Evolutionary conservation across 2,888 invertebrate species (phyloP).

Genomic region (Pardosa pseudoannulata): DNA sequence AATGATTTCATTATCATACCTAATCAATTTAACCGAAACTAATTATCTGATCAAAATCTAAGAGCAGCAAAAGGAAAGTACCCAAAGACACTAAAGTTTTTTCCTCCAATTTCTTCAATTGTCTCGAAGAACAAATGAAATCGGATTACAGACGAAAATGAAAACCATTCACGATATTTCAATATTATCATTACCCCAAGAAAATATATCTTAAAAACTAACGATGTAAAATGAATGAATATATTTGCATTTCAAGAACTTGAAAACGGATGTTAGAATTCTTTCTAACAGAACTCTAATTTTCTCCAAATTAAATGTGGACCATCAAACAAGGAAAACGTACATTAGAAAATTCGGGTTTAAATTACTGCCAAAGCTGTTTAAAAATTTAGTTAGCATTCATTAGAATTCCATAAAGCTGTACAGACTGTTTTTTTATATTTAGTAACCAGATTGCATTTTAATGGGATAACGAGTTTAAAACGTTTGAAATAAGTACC

Average conservation of each 20-base stretch:
- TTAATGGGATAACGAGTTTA: no score
- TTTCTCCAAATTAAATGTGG: neutral
- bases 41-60: slow-evolving; percentile 4
- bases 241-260: neutral
- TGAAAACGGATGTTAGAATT: neutral
- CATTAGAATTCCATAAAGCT: no score
- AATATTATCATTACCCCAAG: neutral
- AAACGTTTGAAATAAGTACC: no score
- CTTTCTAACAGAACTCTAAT: neutral
- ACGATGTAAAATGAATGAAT: neutral
- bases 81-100: neutral
- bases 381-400: no score
- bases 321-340: neutral
- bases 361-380: no score
- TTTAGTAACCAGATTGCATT: no score
- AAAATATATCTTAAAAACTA: neutral
- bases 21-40: slow-evolving; percentile 4
- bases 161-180: neutral
- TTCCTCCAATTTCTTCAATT: neutral
- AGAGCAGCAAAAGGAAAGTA: neutral
- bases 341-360: no score
- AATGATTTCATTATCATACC: neutral
- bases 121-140: neutral
- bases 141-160: neutral
- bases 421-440: no score